Evolutionary conservation across 2,888 invertebrate species (phyloP).

Genomic region (Tethea ocularis): DNA sequence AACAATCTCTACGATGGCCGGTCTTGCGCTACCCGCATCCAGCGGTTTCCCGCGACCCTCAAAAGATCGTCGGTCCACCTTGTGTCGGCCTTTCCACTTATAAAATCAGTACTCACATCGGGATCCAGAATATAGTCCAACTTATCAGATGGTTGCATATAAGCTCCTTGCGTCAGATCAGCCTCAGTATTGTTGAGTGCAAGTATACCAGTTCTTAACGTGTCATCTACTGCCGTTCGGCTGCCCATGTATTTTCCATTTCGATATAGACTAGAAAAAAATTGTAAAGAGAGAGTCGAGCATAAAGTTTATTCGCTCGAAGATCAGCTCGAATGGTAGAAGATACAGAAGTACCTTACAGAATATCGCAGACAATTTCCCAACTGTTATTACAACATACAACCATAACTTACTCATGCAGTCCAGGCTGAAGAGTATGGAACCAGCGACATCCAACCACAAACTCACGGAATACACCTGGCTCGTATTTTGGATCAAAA

Average conservation of each 20-base stretch:
- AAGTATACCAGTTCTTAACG: slow-evolving; percentile 43
- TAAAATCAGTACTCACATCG: slow-evolving; percentile 47
- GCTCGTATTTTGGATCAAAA: slow-evolving; percentile 83
- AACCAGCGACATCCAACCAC: slow-evolving; percentile 84
- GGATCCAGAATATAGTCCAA: slow-evolving; percentile 48
- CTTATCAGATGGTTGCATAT: slow-evolving; percentile 45
- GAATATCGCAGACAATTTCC: too few species aligned
- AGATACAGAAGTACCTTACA: too few species aligned
- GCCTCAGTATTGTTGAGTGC: slow-evolving; percentile 49
- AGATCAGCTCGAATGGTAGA: too few species aligned
- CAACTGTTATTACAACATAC: too few species aligned
- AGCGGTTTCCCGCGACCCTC: too few species aligned
- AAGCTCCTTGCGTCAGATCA: slow-evolving; percentile 47
- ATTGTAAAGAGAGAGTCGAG: too few species aligned
- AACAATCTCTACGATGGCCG: too few species aligned
- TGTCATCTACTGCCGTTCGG: slow-evolving; percentile 40
- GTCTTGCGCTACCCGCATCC: too few species aligned
- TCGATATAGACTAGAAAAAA: slow-evolving; percentile 37
- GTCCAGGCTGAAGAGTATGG: slow-evolving; percentile 48
- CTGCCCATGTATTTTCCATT: slow-evolving; percentile 40
- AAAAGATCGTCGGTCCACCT: too few species aligned
- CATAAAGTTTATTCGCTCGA: too few species aligned
- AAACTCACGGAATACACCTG: slow-evolving; percentile 85
- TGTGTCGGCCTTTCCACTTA: too few species aligned
- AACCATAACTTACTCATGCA: slow-evolving; percentile 38